Conservation (phyloP, 2,113 vertebrate genomes). For the Lipotes vexillifer region DNA sequence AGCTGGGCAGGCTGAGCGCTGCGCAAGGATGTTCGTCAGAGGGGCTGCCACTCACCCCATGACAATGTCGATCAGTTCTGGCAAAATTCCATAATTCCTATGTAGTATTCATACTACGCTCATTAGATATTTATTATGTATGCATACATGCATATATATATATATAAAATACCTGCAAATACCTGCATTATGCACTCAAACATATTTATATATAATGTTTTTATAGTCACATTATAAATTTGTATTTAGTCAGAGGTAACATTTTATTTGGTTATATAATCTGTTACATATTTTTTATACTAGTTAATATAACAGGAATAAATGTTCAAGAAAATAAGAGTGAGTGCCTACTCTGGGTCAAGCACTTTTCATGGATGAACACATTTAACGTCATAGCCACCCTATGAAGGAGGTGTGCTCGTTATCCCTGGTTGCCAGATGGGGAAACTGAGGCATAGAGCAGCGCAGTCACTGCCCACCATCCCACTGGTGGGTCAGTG, state of each 20-base stretch:
- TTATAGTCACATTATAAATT: not conserved
- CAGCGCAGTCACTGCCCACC: accelerated
- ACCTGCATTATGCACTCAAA: not conserved
- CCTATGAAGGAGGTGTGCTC: not conserved
- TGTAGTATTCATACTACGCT: not conserved
- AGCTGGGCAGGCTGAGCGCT: not conserved
- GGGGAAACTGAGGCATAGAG: not conserved
- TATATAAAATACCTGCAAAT: too few species aligned
- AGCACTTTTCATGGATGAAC: not conserved
- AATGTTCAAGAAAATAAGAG: not conserved
- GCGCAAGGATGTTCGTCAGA: not conserved
- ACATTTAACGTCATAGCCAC: not conserved
- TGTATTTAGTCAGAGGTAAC: not conserved
- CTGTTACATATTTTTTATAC: not conserved
- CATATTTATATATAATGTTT: not conserved
- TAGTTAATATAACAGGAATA: not conserved
- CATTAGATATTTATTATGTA: not conserved
- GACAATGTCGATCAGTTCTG: not conserved
- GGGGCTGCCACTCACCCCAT: not conserved
- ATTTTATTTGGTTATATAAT: not conserved
- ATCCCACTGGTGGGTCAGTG: not conserved
- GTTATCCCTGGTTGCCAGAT: not conserved
- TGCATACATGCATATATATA: too few species aligned
- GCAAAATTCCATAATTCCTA: not conserved
- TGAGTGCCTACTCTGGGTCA: not conserved